Percentiles rank a stretch among this genome's conserved stretches.
phyloP scores from a whole-genome alignment of 2,113 vertebrate genomes.

The Phoxinus phoxinus region DNA sequence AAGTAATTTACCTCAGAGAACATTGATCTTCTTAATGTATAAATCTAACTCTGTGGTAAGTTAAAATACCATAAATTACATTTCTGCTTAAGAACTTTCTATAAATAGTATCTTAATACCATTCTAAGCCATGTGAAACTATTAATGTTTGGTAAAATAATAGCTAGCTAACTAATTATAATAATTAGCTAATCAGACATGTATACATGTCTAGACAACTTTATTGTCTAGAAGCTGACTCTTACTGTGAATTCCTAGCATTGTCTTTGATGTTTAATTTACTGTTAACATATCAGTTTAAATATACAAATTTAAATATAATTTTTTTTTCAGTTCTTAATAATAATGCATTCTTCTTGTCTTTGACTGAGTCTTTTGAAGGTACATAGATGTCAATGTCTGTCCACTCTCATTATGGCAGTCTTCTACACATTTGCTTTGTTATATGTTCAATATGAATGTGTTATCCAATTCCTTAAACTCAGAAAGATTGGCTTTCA shows the following conservation, averaged over 20 bases:
- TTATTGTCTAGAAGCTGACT: background rate
- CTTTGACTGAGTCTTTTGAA: background rate
- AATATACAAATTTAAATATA: too few species aligned
- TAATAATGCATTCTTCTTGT: background rate
- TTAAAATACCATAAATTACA: background rate
- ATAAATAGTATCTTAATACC: too few species aligned
- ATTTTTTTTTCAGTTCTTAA: background rate
- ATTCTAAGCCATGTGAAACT: too few species aligned
- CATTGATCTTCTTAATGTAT: background rate
- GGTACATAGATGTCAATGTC: background rate
- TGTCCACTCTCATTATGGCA: background rate
- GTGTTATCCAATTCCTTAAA: background rate
- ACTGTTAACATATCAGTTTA: background rate
- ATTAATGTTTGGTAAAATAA: too few species aligned
- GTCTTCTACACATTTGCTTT: background rate
- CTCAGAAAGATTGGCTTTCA: background rate
- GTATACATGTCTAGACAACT: background rate
- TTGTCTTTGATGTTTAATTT: too few species aligned
- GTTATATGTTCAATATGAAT: background rate
- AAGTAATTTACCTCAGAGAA: constrained; percentile 11
- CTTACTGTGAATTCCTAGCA: too few species aligned
- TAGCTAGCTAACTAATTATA: too few species aligned
- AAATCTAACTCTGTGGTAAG: background rate
- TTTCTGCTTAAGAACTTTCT: too few species aligned
- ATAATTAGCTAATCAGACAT: background rate